These are phyloP conservation scores for Zaprionus inermis DNA, from an alignment of 1,140 invertebrate genomes.

Conservation along the genomic window DNA sequence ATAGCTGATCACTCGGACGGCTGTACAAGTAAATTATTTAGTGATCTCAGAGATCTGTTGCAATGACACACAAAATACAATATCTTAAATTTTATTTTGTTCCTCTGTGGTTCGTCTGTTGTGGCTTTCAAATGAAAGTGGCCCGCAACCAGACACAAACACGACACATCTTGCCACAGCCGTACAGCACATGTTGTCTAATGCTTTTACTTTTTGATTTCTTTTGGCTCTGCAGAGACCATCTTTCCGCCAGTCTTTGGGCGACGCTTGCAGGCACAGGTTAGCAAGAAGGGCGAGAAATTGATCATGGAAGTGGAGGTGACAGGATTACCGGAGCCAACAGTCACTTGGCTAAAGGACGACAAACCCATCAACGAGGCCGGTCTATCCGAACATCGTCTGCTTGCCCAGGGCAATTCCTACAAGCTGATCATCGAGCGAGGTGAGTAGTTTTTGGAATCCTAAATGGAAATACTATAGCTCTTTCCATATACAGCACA, in stretches of 20 bases:
- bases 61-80: conserved; percentile 70
- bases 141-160: conserved; percentile 1
- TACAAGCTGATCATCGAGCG: conserved; percentile 89
- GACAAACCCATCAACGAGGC: conserved; percentile 86
- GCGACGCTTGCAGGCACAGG: conserved; percentile 90
- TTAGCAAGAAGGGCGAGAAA: conserved; percentile 89
- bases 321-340: conserved; percentile 89
- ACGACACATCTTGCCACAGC: conserved; percentile 18
- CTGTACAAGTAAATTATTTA: conserved; percentile 74
- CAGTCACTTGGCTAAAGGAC: conserved; percentile 91
- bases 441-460: conserved; percentile 86
- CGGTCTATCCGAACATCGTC: conserved; percentile 83
- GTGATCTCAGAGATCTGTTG: conserved; percentile 49
- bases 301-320: conserved; percentile 92
- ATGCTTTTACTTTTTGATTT: conserved; percentile 20
- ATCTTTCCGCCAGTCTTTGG: conserved; percentile 93
- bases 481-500: conserved; percentile 59
- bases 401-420: conserved; percentile 88
- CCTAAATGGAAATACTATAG: conserved; percentile 4
- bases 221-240: conserved; percentile 85
- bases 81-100: conserved; percentile 51
- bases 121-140: conserved; percentile 46
- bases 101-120: conserved; percentile 25
- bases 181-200: conserved; percentile 22
- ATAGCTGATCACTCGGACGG: conserved; percentile 63